Base-by-base conservation (phyloP, 2,888 invertebrate species). In the Lithodes maja region DNA sequence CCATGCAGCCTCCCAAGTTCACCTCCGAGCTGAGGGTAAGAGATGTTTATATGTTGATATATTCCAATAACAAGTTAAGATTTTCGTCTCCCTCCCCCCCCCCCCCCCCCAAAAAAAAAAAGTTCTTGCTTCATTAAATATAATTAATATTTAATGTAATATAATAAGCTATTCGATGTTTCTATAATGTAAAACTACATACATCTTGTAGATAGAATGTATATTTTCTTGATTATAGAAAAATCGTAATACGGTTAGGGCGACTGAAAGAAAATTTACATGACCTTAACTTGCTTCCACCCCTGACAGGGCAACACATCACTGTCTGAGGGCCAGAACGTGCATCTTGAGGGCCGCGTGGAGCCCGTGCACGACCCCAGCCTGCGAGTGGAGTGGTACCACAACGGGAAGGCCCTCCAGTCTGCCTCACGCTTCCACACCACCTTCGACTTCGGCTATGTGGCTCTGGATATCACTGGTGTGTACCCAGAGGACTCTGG, bases 381-480 rank as follows among this genome's bases (percentile, higher is more conserved):
- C 93, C 94, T 98, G 89, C 96, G 97, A 91, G 97, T 98, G 93
- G 97, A 98, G 94, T 98, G 98, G 94, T 98, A 96, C 93, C 98
- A 98, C 93, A 98, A 98, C 93, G 98, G 98, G 91, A 97, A 97
- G 94, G 97, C 98, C 85, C 94, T 98, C 93, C 97, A 97, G 93
- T 97, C 98, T 92, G 98, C 97, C 87, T 96, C 97, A 91, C 95
- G 98, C 93, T 98, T 98, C 96, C 98, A 98, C 94, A 97, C 97
- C 93, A 97, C 98, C 92, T 98, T 98, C 94, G 99, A 99, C 94
- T 99, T 99, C 95, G 99, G 99, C 93, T 99, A 99, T 93, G 98
- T 99, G 92, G 97, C 98, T 85, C 95, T 99, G 93, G 98, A 99
- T 94, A 98, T 99, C 93, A 96, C 97, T 92, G 98, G 99, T 93